Base-by-base conservation (phyloP, 2,888 invertebrate species). In the Parnassius glacialis region DNA sequence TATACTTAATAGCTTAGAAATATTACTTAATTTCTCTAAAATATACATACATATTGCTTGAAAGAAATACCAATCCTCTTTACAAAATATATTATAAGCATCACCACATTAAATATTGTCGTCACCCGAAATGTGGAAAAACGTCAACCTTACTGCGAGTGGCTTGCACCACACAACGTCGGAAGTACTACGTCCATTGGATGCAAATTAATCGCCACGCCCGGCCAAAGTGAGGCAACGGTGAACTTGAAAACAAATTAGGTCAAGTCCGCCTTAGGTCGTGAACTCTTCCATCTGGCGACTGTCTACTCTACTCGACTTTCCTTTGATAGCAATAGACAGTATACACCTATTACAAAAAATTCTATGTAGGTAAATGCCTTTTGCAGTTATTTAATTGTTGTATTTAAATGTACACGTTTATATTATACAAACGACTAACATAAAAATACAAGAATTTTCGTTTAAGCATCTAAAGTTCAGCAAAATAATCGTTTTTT, bases 171-270 rank as follows among this genome's bases (percentile, higher is more conserved):
- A 52, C 52, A 13, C 16, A 52, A 20, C 47, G 48, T 20, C 43
- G 45, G 59, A 62, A 65, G 58, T 58, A 58, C 60, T 57, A 57
- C 25, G 61, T 67, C 71, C 71, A 81, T 80, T 79, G 74, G 75
- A 80, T 81, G 80, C 76, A 84, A 84, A 84, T 81, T 74, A 74
- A 67, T 72, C 71, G 73, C 71, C 74, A 78, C 78, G 75, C 81
- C 78, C 76, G 71, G 62, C 20, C 51, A 70, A 72, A 70, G 67
- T 65, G 66, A 61, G 65, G 51, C 62, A 74, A 75, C 76, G 72
- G 71, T 80, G 76, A 83, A 81, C 78, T 83, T 81, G 76, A 78
- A 76, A 75, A 69, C 66, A 74, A 84, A 82, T 80, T 78, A 76
- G 83, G 83, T 80, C 82, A 74, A 71, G 72, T 73, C 75, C 76